Base-by-base conservation (phyloP, 2,888 invertebrate genomes). In the Caenorhabditis macrosperma region DNA sequence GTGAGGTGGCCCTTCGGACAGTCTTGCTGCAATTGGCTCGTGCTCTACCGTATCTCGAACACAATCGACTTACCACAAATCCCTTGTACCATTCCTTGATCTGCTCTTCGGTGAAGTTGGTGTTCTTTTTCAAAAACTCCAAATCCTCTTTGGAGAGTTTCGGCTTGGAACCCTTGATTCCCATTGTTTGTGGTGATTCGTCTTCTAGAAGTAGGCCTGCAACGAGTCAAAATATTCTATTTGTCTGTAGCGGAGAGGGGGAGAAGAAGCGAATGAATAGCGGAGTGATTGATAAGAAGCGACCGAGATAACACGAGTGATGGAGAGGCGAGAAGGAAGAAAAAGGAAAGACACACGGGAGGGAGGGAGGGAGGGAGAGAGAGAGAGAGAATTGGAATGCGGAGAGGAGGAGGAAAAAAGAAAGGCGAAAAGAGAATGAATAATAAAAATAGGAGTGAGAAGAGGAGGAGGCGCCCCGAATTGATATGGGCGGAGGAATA, bases 51-150 rank as follows among this genome's bases (percentile, higher is more conserved):
- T n/a, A n/a, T n/a, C n/a, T n/a, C n/a, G n/a, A n/a, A n/a, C n/a
- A n/a, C n/a, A n/a, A 75, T 69, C 38, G 7, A 92, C 93, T 93
- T 93, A 97, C 97, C 95, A 97, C 97, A 92, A 98, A 99, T 86
- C 98, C 98, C 93, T 97, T 97, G 93, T 99, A 98, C 98, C 98
- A 99, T 93, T 98, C 97, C 92, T 97, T 97, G 92, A 99, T 99
- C 91, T 98, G 97, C 88, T 95, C 95, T 92, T 99, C 98, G 90
- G 97, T 96, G 92, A 99, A 99, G 87, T 96, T 94, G 81, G 98
- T 99, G 92, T 98, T 96, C 86, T 95, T 94, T 93, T 97, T 97
- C 88, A 99, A 94, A 93, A 98, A 99, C 91, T 97, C 96, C 94
- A 99, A 95, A 91, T 99, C 99, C 92, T 98, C 98, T 75, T 90